Conservation (phyloP, 2,113 vertebrate genomes). For the Oenanthe melanoleuca region DNA sequence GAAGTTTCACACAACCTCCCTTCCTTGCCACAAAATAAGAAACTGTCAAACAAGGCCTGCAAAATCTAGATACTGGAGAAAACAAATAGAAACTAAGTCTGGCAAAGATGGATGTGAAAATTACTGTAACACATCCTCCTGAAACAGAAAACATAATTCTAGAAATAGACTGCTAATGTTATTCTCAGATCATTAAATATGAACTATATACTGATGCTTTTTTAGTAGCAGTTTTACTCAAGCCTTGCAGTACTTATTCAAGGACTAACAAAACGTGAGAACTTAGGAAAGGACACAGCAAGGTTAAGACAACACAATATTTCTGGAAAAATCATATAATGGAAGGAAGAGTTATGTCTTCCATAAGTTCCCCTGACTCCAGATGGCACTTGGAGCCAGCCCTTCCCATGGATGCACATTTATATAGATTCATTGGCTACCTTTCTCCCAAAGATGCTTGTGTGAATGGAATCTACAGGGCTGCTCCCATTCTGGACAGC, state of each 20-base stretch:
- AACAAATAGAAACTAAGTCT: background rate
- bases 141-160: background rate
- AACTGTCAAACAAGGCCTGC: background rate
- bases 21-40: background rate
- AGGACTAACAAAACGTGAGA: background rate
- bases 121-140: background rate
- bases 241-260: background rate
- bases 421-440: background rate
- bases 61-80: background rate
- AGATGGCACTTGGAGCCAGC: background rate
- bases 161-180: background rate
- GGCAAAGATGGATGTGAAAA: background rate
- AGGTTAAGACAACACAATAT: background rate
- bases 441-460: background rate
- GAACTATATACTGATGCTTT: background rate
- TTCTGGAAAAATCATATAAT: background rate
- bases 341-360: background rate
- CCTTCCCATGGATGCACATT: background rate
- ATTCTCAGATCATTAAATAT: background rate
- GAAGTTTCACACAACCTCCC: background rate
- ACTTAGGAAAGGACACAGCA: background rate
- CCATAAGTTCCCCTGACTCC: background rate
- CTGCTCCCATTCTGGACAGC: background rate
- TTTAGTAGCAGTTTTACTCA: background rate
- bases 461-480: accelerated